Base-by-base conservation (phyloP, 2,113 vertebrate species). In the Entelurus aequoreus region DNA sequence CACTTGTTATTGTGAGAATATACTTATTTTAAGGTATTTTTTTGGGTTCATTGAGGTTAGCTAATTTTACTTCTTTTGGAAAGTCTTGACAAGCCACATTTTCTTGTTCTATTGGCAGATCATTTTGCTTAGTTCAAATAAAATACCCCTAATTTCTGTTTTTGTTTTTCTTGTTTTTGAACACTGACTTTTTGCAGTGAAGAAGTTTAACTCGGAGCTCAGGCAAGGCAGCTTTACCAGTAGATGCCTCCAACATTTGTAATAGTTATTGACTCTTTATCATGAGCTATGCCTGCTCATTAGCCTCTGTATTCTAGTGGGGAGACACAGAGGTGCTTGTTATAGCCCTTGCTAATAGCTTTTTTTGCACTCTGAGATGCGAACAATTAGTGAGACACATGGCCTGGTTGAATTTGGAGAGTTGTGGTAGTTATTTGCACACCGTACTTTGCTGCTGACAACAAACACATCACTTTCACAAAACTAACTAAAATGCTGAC, bases 381-480 rank as follows among this genome's bases (percentile, higher is more conserved):
- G 37, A 16, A 56, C 54, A 56, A 3, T 40, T 15, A 56, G 37
- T 42, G 16, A 56, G 15, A 15, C 54, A 11, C 16, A 46, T 46
- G 42, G 10, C 7, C 40, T 42, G 5, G 54, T 5, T 40, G 14
- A 9, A 42, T 56, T 56, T 11, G n/a, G 14, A 19, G 53, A 38
- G 36, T n/a, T 38, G 15, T 38, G 40, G 15, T 40, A 46, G 6
- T 56, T 56, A 16, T 40, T 40, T 40, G 54, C 54, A 56, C 37
- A 56, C 54, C 40, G 54, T 40, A 56, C 16, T 40, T 16, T 53
- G 21, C 35, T 55, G 54, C n/a, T 55, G n/a, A 19, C 9, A 56
- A 42, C 54, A 56, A 42, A 40, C 54, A 15, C 40, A 55, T 15
- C 54, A 11, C 8, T 42, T 56, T 16, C 37, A 40, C 37, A 16